phyloP scores from a whole-genome alignment of 2,113 vertebrate genomes.

The Zootoca vivipara region DNA sequence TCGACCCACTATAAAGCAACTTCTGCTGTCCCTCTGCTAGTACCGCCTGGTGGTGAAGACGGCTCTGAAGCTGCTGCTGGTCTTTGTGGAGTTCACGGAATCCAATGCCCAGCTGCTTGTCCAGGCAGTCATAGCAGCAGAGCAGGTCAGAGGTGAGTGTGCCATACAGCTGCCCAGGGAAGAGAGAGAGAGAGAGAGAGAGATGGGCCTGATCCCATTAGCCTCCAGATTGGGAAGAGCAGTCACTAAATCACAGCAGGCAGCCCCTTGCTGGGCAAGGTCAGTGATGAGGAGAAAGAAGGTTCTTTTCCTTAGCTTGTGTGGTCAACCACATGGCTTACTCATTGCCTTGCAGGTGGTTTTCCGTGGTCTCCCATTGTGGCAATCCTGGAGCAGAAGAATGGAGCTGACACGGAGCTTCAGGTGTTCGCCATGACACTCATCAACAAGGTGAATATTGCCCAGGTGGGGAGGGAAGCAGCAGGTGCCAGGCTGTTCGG shows the following conservation, averaged over 20 bases:
- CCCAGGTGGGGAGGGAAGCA: not conserved
- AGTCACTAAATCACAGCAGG: too few species aligned
- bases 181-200: not conserved
- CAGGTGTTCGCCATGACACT: conserved; percentile 89
- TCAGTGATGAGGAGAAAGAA: too few species aligned
- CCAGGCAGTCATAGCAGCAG: conserved; percentile 81
- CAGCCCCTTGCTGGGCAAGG: too few species aligned
- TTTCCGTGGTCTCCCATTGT: conserved; percentile 86
- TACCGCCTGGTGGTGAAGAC: conserved; percentile 96
- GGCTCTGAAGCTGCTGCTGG: conserved; percentile 92
- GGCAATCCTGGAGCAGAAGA: conserved; percentile 86
- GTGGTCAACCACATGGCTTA: accelerated
- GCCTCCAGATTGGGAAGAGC: too few species aligned
- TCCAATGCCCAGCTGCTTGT: conserved; percentile 88
- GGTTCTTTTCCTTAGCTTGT: not conserved
- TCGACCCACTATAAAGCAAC: not conserved
- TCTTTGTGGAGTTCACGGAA: conserved; percentile 94
- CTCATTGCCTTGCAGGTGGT: conserved; percentile 62
- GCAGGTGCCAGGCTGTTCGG: accelerated
- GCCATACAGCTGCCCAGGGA: not conserved
- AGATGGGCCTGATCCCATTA: too few species aligned
- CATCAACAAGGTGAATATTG: conserved; percentile 89
- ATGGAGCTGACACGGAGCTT: conserved; percentile 86
- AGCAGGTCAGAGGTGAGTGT: conserved; percentile 80
- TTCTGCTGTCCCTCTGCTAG: conserved; percentile 63